phyloP scores from a whole-genome alignment of 1,140 invertebrate genomes.

The Meloidogyne exigua region DNA sequence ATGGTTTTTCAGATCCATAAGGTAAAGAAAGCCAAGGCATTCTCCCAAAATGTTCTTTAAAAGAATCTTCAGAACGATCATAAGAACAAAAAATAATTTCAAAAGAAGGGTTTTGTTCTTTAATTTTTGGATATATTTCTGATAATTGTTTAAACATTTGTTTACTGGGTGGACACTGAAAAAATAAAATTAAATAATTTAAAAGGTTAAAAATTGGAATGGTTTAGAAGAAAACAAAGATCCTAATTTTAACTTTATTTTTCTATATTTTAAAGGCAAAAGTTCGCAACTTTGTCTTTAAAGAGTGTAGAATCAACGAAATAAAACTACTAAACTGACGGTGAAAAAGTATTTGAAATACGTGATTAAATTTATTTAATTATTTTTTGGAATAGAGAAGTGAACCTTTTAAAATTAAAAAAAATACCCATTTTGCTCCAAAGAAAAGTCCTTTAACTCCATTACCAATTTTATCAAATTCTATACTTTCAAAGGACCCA shows the following conservation, averaged over 20 bases:
- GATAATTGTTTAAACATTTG: slow-evolving; percentile 28
- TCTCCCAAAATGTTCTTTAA: slow-evolving; percentile 34
- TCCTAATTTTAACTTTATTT: too few species aligned
- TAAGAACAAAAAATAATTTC: slow-evolving; percentile 45
- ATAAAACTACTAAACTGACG: too few species aligned
- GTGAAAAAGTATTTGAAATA: too few species aligned
- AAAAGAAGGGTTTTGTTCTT: slow-evolving; percentile 25
- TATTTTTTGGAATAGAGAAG: too few species aligned
- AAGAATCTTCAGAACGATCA: slow-evolving; percentile 37
- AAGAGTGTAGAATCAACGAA: too few species aligned
- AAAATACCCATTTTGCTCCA: slow-evolving; percentile 40
- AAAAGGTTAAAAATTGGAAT: not conserved
- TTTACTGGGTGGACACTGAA: slow-evolving; percentile 41
- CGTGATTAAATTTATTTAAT: too few species aligned
- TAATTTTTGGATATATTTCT: slow-evolving; percentile 35
- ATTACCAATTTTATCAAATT: slow-evolving; percentile 12
- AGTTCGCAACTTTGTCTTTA: too few species aligned
- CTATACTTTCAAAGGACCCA: slow-evolving; percentile 6
- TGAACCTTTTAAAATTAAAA: too few species aligned
- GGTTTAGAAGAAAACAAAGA: too few species aligned
- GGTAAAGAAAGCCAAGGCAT: slow-evolving; percentile 41
- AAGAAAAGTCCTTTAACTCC: slow-evolving; percentile 41
- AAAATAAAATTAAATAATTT: not conserved
- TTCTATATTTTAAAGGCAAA: too few species aligned
- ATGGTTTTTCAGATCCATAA: slow-evolving; percentile 26